Evolutionary conservation across 2,888 invertebrate genomes (phyloP).

Genomic region (Corbicula japonica): DNA sequence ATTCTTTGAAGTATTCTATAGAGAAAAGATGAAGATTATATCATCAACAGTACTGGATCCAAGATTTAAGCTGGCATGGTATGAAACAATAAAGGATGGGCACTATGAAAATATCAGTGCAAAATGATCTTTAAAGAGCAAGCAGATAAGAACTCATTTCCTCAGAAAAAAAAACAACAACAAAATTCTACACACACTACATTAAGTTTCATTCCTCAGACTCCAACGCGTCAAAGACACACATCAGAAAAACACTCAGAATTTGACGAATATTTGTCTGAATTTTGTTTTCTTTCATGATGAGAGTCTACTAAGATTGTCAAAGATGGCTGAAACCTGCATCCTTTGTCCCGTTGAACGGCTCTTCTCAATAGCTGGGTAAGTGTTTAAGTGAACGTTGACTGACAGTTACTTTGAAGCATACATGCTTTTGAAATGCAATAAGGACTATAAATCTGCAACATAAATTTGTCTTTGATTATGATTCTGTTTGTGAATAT

Average conservation of each 20-base stretch:
- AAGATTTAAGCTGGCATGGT: constrained; percentile 1
- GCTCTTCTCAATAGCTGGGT: too few species aligned
- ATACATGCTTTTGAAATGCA: too few species aligned
- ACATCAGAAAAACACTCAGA: background rate
- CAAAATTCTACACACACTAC: too few species aligned
- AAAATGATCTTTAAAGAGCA: background rate
- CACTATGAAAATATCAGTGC: background rate
- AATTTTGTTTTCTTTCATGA: too few species aligned
- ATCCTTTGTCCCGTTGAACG: too few species aligned
- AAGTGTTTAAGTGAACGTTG: too few species aligned
- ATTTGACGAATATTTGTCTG: background rate
- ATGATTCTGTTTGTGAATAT: too few species aligned
- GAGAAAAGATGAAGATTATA: background rate
- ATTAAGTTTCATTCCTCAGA: background rate
- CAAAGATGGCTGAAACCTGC: too few species aligned
- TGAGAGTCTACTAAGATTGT: too few species aligned
- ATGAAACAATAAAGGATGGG: background rate
- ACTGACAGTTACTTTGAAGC: too few species aligned
- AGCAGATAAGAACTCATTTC: background rate
- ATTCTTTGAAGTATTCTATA: background rate
- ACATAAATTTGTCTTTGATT: too few species aligned
- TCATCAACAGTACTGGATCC: background rate
- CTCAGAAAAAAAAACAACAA: background rate
- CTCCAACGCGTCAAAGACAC: background rate
- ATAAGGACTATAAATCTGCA: too few species aligned